phyloP scores from a whole-genome alignment of 2,113 vertebrate species.

The Aythya baeri region DNA sequence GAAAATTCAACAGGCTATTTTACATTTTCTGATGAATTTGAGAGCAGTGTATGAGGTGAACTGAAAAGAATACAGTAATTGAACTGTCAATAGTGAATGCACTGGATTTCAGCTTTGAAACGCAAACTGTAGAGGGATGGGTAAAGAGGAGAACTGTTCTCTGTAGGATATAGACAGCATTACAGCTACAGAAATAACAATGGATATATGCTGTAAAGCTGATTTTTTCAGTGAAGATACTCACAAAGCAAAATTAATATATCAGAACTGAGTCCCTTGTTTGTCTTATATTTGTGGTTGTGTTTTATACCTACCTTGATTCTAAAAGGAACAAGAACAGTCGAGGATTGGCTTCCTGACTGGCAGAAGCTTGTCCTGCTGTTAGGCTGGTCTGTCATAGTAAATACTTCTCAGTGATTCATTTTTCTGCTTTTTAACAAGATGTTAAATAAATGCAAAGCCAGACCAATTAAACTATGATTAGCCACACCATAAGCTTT shows the following conservation, averaged over 20 bases:
- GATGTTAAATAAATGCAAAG: neutral
- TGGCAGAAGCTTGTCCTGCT: neutral
- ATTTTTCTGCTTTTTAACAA: neutral
- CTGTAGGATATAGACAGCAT: neutral
- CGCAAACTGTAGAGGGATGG: neutral
- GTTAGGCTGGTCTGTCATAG: neutral
- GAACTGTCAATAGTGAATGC: conserved; percentile 47
- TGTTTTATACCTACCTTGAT: neutral
- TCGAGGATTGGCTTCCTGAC: neutral
- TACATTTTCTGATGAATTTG: conserved; percentile 34
- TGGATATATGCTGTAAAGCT: neutral
- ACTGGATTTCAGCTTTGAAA: conserved; percentile 54
- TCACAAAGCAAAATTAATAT: neutral
- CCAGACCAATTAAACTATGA: neutral
- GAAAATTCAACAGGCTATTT: conserved; percentile 51
- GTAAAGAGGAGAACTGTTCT: neutral
- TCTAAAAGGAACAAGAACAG: neutral
- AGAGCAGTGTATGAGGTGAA: conserved; percentile 38
- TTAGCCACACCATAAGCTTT: neutral
- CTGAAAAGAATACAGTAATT: conserved; percentile 24
- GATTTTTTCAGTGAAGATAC: neutral
- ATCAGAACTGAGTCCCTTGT: neutral
- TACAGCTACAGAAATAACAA: conserved; percentile 1
- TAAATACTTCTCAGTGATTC: neutral
- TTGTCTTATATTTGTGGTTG: neutral